phyloP scores from a whole-genome alignment of 2,797 vertebrate species.

The Astyanax mexicanus region DNA sequence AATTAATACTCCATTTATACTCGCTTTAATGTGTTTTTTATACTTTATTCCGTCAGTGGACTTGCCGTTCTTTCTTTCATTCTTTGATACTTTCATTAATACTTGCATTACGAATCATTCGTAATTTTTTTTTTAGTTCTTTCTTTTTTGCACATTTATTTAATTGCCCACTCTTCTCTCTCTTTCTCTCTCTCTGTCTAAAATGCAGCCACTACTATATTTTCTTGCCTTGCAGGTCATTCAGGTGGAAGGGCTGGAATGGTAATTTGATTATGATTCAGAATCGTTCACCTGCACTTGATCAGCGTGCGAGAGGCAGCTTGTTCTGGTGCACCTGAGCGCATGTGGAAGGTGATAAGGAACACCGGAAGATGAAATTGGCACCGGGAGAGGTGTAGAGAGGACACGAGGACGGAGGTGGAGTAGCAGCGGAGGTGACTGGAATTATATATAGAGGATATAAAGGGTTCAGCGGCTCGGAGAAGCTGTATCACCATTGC shows the following conservation, averaged over 20 bases:
- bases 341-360: constrained; percentile 41
- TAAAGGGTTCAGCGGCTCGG: background rate
- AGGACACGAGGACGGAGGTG: constrained; percentile 17
- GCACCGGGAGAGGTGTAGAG: background rate
- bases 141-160: background rate
- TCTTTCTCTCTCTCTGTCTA: background rate
- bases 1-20: constrained; percentile 71
- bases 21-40: constrained; percentile 36
- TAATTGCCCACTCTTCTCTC: background rate
- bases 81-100: too few species aligned
- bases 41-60: too few species aligned
- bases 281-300: constrained; percentile 71
- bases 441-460: background rate
- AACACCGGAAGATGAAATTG: background rate
- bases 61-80: constrained; percentile 5
- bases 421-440: background rate
- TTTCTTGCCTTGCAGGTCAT: background rate
- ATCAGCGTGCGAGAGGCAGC: constrained; percentile 60
- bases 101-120: too few species aligned
- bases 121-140: constrained; percentile 4
- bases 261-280: constrained; percentile 8
- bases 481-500: background rate
- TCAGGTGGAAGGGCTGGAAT: background rate
- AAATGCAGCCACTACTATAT: background rate
- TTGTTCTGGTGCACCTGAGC: constrained; percentile 73